These are phyloP conservation scores for Eciton burchellii DNA, from an alignment of 1,140 invertebrate genomes.

Conservation along the genomic window DNA sequence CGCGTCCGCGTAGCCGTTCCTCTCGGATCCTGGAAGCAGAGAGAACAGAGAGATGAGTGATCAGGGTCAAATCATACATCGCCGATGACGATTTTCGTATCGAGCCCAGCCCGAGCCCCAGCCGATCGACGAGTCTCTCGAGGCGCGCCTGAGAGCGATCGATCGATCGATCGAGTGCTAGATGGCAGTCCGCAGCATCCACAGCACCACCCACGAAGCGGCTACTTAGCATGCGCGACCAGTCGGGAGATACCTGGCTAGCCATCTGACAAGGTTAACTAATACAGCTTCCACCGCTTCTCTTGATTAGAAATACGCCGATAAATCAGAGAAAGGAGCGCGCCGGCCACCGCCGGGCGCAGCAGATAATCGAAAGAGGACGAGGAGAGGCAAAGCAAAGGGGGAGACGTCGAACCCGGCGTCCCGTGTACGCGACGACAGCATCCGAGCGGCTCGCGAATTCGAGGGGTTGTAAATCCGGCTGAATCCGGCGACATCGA, in stretches of 20 bases:
- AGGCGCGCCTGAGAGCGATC: conserved; percentile 53
- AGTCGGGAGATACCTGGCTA: conserved; percentile 76
- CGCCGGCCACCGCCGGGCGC: neutral
- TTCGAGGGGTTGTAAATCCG: neutral
- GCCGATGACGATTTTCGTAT: too few relatives aligned
- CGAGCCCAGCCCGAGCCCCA: too few relatives aligned
- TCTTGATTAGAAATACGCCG: conserved; percentile 81
- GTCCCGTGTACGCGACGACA: conserved; percentile 30
- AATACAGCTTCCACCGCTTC: conserved; percentile 79
- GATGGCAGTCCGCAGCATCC: conserved; percentile 63
- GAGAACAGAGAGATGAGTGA: neutral
- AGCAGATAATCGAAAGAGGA: conserved; percentile 30
- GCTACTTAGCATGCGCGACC: conserved; percentile 82
- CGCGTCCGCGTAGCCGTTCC: conserved; percentile 75
- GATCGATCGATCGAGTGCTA: conserved; percentile 71
- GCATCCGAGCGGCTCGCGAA: conserved; percentile 16
- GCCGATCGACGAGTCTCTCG: conserved; percentile 65
- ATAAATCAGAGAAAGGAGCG: conserved; percentile 71
- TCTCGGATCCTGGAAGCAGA: conserved; percentile 78
- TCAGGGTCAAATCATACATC: too few relatives aligned
- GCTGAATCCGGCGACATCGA: neutral
- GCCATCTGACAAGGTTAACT: conserved; percentile 84
- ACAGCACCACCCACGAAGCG: conserved; percentile 79
- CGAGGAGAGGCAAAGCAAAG: conserved; percentile 13
- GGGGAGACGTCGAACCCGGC: neutral